Evolutionary conservation across 2,888 invertebrate genomes (phyloP).

Genomic region (Tetragonisca angustula): DNA sequence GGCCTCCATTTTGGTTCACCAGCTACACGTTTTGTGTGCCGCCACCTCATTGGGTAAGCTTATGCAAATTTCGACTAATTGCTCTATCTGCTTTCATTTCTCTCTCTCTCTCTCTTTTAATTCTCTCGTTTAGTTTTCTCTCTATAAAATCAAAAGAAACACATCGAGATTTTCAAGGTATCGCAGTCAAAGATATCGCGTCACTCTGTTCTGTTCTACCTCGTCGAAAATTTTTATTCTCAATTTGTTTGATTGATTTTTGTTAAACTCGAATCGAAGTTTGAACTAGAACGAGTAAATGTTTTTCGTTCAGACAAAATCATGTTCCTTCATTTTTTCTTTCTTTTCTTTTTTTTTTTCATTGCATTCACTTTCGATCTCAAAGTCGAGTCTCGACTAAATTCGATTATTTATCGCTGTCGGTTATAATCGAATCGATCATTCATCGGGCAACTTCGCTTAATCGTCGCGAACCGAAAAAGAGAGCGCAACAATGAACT

Average conservation of each 20-base stretch:
- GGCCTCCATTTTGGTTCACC: constrained; percentile 81
- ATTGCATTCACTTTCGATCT: background rate
- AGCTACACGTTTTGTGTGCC: constrained; percentile 75
- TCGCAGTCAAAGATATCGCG: too few relatives aligned
- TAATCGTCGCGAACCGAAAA: too few relatives aligned
- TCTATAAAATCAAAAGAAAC: too few relatives aligned
- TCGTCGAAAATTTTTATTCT: too few relatives aligned
- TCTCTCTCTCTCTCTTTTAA: too few relatives aligned
- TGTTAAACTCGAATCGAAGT: background rate
- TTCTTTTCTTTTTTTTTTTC: background rate
- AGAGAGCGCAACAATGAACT: too few relatives aligned
- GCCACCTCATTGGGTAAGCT: constrained; percentile 75
- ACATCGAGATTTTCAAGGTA: background rate
- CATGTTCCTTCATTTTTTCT: background rate
- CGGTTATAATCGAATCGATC: too few relatives aligned
- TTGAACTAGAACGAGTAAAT: background rate
- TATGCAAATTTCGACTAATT: background rate
- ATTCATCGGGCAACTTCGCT: too few relatives aligned
- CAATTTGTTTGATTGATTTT: background rate
- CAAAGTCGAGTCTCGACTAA: too few relatives aligned
- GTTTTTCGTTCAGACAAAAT: too few relatives aligned
- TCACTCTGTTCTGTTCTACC: too few relatives aligned
- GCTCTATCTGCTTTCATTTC: background rate
- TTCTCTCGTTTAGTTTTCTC: background rate
- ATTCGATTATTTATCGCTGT: too few relatives aligned